Base-by-base conservation (phyloP, 2,888 invertebrate genomes). In the Patella caerulea region DNA sequence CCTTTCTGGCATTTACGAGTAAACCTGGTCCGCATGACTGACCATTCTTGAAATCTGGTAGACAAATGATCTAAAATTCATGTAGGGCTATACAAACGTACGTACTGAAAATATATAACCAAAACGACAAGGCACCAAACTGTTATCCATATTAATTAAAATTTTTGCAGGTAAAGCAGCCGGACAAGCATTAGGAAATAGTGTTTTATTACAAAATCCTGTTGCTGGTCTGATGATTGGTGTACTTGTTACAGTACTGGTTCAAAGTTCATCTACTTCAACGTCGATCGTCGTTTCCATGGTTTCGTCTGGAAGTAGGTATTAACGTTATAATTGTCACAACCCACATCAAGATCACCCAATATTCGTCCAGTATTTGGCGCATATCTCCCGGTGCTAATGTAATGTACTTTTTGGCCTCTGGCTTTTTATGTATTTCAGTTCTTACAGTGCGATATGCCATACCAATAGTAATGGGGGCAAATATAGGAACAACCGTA, bases 391-490 rank as follows among this genome's bases (percentile, higher is more conserved):
- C 34, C 5, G 34, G 45, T 45, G 1, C 24, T 24, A 24, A 45
- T 45, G 9, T 45, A 45, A 45, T 45, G 1, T 9, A 45, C 45
- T 45, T 45, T 7, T 5, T 45, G 9, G 5, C 45, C 5, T 34
- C 34, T 34, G 34, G 34, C 34, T 34, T 45, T 45, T 45, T 45
- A 45, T 45, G 45, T 65, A 17, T 83, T 78, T 24, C 83, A 88
- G 88, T 92, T 81, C 84, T 92, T 59, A 85, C 88, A 3, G 90
- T 92, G 0, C 86, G 88, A 74, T 85, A 86, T 24, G 93, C 93
- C 7, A 93, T 94, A 75, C 93, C 93, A 2, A 92, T 93, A 75
- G 92, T 94, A 81, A 93, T 93, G 92, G 93, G 93, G 0, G 92
- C 93, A 59, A 93, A 94, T 83, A 92, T 94, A 79, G 93, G 93